Conservation (phyloP, 1,140 invertebrate species). For the Drosophila pruinosa region DNA sequence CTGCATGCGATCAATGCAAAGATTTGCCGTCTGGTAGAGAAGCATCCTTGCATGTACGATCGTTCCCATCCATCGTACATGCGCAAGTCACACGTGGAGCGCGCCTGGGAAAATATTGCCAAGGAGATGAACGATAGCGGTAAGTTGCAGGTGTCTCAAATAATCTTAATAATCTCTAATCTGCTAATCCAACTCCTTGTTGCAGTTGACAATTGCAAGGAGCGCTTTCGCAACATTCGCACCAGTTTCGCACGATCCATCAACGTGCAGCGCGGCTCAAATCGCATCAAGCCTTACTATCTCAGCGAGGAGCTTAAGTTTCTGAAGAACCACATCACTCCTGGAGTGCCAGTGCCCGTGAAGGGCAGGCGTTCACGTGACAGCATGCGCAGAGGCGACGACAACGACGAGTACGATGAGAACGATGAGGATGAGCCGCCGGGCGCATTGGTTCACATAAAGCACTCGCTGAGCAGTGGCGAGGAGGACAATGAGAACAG, state of each 20-base stretch:
- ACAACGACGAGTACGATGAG: constrained; percentile 28
- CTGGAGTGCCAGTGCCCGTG: constrained; percentile 58
- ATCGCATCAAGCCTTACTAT: constrained; percentile 71
- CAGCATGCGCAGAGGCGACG: constrained; percentile 25
- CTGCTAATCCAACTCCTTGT: background rate
- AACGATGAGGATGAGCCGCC: constrained; percentile 29
- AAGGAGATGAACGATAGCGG: constrained; percentile 53
- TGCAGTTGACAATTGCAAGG: constrained; percentile 63
- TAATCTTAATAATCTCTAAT: background rate
- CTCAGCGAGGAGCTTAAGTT: constrained; percentile 62
- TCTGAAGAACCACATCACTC: constrained; percentile 61
- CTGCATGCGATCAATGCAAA: constrained; percentile 58
- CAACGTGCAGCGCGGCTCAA: constrained; percentile 51
- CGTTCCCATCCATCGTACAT: constrained; percentile 56
- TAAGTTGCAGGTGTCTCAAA: constrained; percentile 26
- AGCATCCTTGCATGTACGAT: constrained; percentile 71
- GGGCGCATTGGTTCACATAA: constrained; percentile 20
- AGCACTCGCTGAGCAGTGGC: constrained; percentile 41
- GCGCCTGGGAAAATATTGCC: constrained; percentile 65
- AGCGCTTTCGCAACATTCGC: constrained; percentile 76
- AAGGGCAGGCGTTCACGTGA: constrained; percentile 41
- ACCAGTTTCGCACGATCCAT: constrained; percentile 67
- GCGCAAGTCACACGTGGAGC: constrained; percentile 57
- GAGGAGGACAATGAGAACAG: constrained; percentile 31
- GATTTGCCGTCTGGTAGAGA: constrained; percentile 67